A percentile compares a stretch with the other conserved stretches of the same genome.
Conservation (phyloP, 2,113 vertebrate genomes). For the Callocephalon fimbriatum region DNA sequence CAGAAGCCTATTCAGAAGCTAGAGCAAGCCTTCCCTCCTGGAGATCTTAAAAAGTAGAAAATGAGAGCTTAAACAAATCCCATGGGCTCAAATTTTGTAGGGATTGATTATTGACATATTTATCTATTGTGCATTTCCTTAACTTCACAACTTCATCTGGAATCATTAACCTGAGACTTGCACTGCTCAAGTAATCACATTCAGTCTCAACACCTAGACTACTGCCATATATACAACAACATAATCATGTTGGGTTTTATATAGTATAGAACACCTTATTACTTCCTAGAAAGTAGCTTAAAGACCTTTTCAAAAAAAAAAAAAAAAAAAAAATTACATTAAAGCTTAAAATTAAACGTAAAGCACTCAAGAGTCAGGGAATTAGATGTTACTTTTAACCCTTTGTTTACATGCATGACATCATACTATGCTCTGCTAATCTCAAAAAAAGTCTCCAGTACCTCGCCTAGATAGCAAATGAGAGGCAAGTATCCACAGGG, state of each 20-base stretch:
- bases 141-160: not conserved
- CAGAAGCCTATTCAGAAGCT: not conserved
- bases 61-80: not conserved
- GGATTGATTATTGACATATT: not conserved
- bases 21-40: not conserved
- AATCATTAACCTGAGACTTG: not conserved
- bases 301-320: not conserved
- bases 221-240: not conserved
- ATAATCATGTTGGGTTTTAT: not conserved
- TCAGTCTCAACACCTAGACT: not conserved
- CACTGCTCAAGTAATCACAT: not conserved
- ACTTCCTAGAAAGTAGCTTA: not conserved
- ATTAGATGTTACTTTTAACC: not conserved
- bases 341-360: not conserved
- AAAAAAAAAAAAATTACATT: not conserved
- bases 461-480: not conserved
- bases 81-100: not conserved
- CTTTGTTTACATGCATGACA: not conserved
- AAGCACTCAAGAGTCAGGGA: not conserved
- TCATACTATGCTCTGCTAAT: not conserved
- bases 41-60: not conserved
- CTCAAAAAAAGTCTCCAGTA: not conserved
- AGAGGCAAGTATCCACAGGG: not conserved
- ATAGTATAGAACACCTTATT: not conserved
- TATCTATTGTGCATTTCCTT: not conserved